phyloP scores from a whole-genome alignment of 1,140 invertebrate genomes.

The Gryllus bimaculatus region DNA sequence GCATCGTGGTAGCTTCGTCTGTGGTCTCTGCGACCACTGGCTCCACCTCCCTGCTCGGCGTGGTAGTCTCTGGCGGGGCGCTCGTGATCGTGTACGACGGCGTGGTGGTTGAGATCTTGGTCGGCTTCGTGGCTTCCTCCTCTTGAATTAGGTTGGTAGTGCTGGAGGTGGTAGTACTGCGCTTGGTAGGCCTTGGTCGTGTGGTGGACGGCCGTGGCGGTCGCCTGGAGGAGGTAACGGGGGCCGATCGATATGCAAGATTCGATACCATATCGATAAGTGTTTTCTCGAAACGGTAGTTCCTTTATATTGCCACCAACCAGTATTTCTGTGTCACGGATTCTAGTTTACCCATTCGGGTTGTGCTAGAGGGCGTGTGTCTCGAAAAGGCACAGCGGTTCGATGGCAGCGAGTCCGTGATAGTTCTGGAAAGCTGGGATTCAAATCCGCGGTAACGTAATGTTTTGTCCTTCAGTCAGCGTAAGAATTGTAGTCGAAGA shows the following conservation, averaged over 20 bases:
- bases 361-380: not conserved
- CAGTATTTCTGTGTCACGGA: not conserved
- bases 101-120: slow-evolving; percentile 29
- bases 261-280: not conserved
- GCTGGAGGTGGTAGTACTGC: slow-evolving; percentile 13
- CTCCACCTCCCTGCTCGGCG: slow-evolving; percentile 26
- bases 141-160: not conserved
- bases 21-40: not conserved
- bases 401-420: not conserved
- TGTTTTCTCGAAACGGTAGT: not conserved
- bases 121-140: slow-evolving; percentile 35
- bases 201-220: slow-evolving; percentile 21
- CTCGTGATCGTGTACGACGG: slow-evolving; percentile 31
- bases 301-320: not conserved
- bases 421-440: not conserved
- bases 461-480: not conserved
- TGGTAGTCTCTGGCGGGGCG: slow-evolving; percentile 32
- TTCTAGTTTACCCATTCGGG: not conserved
- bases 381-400: not conserved
- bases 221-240: slow-evolving; percentile 10
- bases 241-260: not conserved
- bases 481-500: not conserved
- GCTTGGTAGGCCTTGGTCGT: slow-evolving; percentile 24
- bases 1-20: not conserved
- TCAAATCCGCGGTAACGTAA: not conserved